Evolutionary conservation across 2,888 invertebrate genomes (phyloP), one percentile per base, ranked within the genome.

Genomic region (Lamellibrachia columna): DNA sequence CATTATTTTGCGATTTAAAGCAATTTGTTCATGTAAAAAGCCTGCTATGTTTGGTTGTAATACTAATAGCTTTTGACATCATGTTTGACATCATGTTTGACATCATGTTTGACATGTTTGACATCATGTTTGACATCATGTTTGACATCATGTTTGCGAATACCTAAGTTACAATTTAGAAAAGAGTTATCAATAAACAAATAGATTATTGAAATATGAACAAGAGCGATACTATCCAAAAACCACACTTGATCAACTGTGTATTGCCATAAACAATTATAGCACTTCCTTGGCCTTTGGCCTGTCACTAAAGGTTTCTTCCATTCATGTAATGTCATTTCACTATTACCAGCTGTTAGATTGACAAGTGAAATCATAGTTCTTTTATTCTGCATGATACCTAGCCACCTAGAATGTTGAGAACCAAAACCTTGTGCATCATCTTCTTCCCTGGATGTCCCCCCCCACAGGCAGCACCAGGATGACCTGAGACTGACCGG

Each of bases 401-500:
- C 55, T 55, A 9, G n/a, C n/a, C 15, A 75, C 3, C 15, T 55
- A 55, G 22, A 15, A 75, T 75, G 75, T 75, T 75, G 75, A 1
- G 40, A 40, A 40, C 40, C 40, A 40, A 40, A 55, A 8, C 22
- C 60, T 60, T 11, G 9, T 60, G 11, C 22, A 22, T 6, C 22
- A 9, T 22, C 15, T 8, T 58, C 11, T 58, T 11, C 9, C 28
- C 28, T 60, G 92, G 53, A 9, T 55, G 28, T 92, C 9, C 3
- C 15, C 55, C 52, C n/a, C 28, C 7, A 15, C 94, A 96, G 96
- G 93, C 96, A 95, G 93, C 96, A 96, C 92, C 93, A 94, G 92
- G 94, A 93, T 52, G 95, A 96, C 93, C 95, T 95, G 93, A 93
- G 93, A n/a, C 93, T 96, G 94, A 93, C 94, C 6, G 95, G 95